Evolutionary conservation across 2,113 vertebrate species (phyloP).

Genomic region (Ranitomeya variabilis): DNA sequence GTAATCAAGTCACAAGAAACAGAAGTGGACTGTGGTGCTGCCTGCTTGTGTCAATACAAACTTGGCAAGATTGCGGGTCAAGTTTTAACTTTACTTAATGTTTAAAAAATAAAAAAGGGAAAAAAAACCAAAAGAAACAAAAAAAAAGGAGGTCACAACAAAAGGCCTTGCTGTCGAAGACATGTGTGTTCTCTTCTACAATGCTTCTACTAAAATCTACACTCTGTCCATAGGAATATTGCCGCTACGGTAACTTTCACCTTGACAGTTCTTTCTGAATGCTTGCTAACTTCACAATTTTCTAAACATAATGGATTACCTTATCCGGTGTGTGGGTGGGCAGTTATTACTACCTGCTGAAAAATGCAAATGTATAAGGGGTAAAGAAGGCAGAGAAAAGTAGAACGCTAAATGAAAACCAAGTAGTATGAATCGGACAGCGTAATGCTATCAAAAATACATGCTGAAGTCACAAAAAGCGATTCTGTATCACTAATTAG

Average conservation of each 20-base stretch:
- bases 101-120: background rate
- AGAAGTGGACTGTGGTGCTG: slow-evolving; percentile 61
- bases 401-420: slow-evolving; percentile 43
- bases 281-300: slow-evolving; percentile 10
- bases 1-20: slow-evolving; percentile 65
- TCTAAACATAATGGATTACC: slow-evolving; percentile 26
- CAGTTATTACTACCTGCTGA: slow-evolving; percentile 58
- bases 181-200: slow-evolving; percentile 4
- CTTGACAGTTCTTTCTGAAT: slow-evolving; percentile 2
- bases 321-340: slow-evolving; percentile 13
- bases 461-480: slow-evolving; percentile 79
- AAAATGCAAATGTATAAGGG: slow-evolving; percentile 55
- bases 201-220: background rate
- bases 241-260: background rate
- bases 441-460: slow-evolving; percentile 74
- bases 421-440: slow-evolving; percentile 76
- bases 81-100: slow-evolving; percentile 18
- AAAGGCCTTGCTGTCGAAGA: background rate
- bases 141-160: background rate
- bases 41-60: slow-evolving; percentile 61
- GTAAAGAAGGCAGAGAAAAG: background rate
- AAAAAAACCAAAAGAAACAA: background rate
- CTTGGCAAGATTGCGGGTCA: background rate
- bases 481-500: slow-evolving; percentile 72
- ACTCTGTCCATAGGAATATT: background rate